Evolutionary conservation across 2,888 invertebrate genomes (phyloP).

Genomic region (Diarsia brunnea): DNA sequence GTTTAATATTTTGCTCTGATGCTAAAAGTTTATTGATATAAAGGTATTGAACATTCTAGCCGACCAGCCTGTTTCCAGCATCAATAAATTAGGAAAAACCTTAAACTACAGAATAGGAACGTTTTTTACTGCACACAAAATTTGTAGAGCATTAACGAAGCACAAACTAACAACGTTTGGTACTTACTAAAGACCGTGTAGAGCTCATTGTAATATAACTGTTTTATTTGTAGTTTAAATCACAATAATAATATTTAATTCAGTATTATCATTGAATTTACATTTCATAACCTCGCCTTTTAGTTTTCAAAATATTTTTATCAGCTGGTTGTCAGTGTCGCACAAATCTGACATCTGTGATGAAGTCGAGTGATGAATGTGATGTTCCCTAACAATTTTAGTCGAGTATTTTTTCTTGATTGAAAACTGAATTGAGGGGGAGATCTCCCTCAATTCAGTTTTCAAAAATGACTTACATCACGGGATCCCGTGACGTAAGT

Average conservation of each 20-base stretch:
- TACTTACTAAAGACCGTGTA: slow-evolving; percentile 67
- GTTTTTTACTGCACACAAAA: neutral
- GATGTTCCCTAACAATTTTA: too few relatives aligned
- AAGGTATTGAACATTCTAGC: neutral
- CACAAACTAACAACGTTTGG: too few relatives aligned
- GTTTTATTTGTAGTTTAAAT: neutral
- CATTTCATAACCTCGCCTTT: neutral
- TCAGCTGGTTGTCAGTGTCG: neutral
- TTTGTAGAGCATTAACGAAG: neutral
- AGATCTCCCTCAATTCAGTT: too few relatives aligned
- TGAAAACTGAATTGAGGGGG: too few relatives aligned
- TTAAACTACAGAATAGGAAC: neutral
- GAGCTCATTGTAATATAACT: slow-evolving; percentile 58
- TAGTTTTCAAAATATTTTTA: slow-evolving; percentile 11
- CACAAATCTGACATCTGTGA: too few relatives aligned
- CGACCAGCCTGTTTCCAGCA: neutral
- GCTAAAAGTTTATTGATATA: neutral
- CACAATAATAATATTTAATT: neutral
- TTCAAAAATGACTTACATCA: too few relatives aligned
- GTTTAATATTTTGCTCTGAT: neutral
- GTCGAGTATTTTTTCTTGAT: too few relatives aligned
- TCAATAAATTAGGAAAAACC: neutral
- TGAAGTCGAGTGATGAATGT: too few relatives aligned
- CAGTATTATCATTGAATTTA: neutral
- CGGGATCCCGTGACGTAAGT: too few relatives aligned